Evolutionary conservation across 2,113 vertebrate genomes (phyloP), one percentile per base, ranked within the genome.

Genomic region (Psammodynastes pulverulentus): DNA sequence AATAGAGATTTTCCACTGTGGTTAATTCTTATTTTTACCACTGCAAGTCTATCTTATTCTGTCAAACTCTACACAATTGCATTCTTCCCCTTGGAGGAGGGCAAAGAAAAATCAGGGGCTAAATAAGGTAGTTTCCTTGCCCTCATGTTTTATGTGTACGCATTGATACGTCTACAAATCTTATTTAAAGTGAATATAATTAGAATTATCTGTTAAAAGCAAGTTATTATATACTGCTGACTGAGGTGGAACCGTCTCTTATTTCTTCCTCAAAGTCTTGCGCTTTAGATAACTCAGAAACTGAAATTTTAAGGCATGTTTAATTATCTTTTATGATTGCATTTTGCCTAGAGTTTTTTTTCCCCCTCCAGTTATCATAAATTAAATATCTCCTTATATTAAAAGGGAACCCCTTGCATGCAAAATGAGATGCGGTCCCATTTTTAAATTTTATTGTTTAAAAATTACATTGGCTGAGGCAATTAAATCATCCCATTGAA

Each of bases 161-260:
- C 87, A 34, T 19, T 88, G 90, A 92, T 93, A 85, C 39, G 90
- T 94, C 92, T 93, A 87, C 43, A 86, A 34, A 54, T 93, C 54
- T 94, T 84, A 96, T 95, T 94, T 95, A 93, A 95, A 96, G 93
- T 84, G 92, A 94, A 93, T 94, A 95, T 95, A 94, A 95, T 96
- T 96, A 94, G 95, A 95, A 95, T 93, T 93, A 92, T 54, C 87
- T 46, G 43, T 93, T 94, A 93, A 89, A 95, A 93, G 91, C 88
- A 51, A 91, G 67, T 92, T 58, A 94, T 95, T 93, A 91, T 93
- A 91, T 85, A 90, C 12, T 88, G 48, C 94, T 89, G 86, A 62
- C 52, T 94, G 94, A 85, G 92, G 91, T 90, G 86, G 48, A 95
- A 94, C 92, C 79, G 86, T 92, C 93, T 89, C 46, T 84, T 26